phyloP scores from a whole-genome alignment of 1,140 invertebrate species.

The Drusus annulatus region DNA sequence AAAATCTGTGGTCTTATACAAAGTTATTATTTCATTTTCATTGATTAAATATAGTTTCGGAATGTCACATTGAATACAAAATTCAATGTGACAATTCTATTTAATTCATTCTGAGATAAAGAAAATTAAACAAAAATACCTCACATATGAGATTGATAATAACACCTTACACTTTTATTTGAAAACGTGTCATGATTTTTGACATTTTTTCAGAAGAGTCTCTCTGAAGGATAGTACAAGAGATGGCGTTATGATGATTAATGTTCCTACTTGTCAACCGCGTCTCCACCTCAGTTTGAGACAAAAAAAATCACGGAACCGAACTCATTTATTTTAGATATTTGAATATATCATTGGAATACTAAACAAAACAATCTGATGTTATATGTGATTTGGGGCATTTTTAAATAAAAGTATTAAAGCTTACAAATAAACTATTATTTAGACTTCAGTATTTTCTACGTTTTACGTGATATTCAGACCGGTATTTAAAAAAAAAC shows the following conservation, averaged over 20 bases:
- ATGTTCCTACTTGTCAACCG: slow-evolving; percentile 4
- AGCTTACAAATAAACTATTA: not conserved
- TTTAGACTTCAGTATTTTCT: not conserved
- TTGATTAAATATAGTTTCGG: no score
- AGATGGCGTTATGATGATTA: slow-evolving; percentile 31
- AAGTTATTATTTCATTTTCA: no score
- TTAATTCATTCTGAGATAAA: not conserved
- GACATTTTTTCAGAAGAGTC: not conserved
- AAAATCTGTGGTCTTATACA: no score
- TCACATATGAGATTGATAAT: not conserved
- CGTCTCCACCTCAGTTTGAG: slow-evolving; percentile 22
- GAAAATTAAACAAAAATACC: not conserved
- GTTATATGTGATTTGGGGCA: not conserved
- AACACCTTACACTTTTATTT: not conserved
- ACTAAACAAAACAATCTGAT: not conserved
- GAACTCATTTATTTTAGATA: not conserved
- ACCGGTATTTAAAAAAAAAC: not conserved
- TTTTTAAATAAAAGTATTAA: not conserved
- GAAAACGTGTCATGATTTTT: slow-evolving; percentile 4
- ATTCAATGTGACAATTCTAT: not conserved
- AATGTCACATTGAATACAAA: not conserved
- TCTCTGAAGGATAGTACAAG: not conserved
- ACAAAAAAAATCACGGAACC: not conserved
- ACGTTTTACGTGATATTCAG: not conserved
- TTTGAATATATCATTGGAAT: not conserved